Base-by-base conservation (phyloP, 2,888 invertebrate genomes). In the Plemyria rubiginata region DNA sequence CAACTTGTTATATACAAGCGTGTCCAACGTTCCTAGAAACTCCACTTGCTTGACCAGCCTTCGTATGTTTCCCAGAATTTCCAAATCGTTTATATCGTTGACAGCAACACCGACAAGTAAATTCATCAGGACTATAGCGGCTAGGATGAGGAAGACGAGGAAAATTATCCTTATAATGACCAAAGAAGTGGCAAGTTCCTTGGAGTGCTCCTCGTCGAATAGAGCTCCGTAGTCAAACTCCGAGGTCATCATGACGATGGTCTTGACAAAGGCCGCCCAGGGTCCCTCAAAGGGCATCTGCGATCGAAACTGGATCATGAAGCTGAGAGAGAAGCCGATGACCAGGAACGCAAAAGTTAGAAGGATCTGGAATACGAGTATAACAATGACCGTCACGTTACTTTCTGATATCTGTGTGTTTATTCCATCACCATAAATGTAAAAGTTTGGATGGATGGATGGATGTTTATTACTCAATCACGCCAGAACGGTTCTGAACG, bases 241-340 rank as follows among this genome's bases (percentile, higher is more conserved):
- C 59, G 94, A 93, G 6, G 94, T 94, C 94, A 94, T 94, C 94
- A 94, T 94, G 8, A 94, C 94, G 46, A 94, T 85, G 0, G 94
- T 94, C 70, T 94, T 94, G 15, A 94, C 89, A 0, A 94, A 74
- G 0, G 94, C 90, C 15, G 91, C 86, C 87, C 93, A 93, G 0
- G 94, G 93, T 11, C 88, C 87, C 22, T 89, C 87, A 67, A 94
- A 94, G 0, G 94, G 93, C 16, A 86, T 80, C 66, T 88, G 81
- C 0, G 92, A 88, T 22, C 84, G 87, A 73, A 94, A 94, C 70
- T 94, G 92, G 48, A 94, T 92, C 90, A 93, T 92, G 70, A 94
- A 94, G 67, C 93, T 90, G 28, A 94, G 78, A 0, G 94, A 87
- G 72, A 94, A 94, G 28, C 94, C 94, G 54, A 94, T 85, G 11